Evolutionary conservation across 2,888 invertebrate species (phyloP).

Genomic region (Ommatoiulus sabulosus): DNA sequence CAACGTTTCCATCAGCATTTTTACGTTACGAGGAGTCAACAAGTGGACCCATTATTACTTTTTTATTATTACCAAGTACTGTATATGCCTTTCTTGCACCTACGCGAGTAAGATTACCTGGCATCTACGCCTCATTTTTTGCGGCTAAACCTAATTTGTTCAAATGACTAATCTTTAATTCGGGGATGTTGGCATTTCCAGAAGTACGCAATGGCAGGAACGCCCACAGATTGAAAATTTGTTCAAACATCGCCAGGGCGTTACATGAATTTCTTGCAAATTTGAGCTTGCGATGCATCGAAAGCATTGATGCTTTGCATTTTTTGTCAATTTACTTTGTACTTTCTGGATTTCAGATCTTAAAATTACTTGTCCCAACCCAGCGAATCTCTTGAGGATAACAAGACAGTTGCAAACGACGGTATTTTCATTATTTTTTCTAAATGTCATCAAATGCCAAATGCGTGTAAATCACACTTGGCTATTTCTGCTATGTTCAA

Average conservation of each 20-base stretch:
- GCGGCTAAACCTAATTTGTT: background rate
- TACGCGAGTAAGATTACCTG: background rate
- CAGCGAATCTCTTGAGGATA: too few relatives aligned
- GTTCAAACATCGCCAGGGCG: background rate
- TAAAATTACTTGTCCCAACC: background rate
- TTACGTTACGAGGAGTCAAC: background rate
- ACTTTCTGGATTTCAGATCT: background rate
- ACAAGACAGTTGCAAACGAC: too few relatives aligned
- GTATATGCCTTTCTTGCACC: background rate
- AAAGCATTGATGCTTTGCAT: background rate
- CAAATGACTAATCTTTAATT: slow-evolving; percentile 38
- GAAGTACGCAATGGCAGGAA: background rate
- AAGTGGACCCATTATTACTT: background rate
- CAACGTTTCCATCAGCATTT: background rate
- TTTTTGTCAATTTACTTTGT: background rate
- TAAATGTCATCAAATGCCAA: too few relatives aligned
- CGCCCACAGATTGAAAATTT: slow-evolving; percentile 12
- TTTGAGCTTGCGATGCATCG: background rate
- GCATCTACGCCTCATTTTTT: slow-evolving; percentile 6
- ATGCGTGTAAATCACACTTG: too few relatives aligned
- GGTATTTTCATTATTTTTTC: too few relatives aligned
- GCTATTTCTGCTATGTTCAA: too few relatives aligned
- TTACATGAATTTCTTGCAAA: background rate
- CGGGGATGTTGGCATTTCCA: slow-evolving; percentile 12
- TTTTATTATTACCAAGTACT: background rate